phyloP scores from a whole-genome alignment of 2,113 vertebrate species.

The Ammodytes marinus region DNA sequence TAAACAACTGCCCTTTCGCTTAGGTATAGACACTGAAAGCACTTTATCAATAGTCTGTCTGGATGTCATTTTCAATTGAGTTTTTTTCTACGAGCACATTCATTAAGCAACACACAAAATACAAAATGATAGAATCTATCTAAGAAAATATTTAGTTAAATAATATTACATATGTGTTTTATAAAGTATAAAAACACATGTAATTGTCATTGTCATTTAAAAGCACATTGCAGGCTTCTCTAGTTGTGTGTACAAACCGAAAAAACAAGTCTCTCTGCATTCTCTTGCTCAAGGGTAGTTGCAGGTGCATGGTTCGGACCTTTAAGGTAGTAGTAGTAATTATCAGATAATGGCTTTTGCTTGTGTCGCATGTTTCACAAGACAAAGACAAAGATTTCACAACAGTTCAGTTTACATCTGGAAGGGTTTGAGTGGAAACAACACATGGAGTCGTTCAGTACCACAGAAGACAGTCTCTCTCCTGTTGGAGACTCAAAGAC shows the following conservation, averaged over 20 bases:
- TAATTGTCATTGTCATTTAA: neutral
- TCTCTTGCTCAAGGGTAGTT: neutral
- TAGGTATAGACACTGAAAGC: neutral
- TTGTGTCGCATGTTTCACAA: neutral
- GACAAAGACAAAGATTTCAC: neutral
- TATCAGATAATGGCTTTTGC: neutral
- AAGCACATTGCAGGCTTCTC: neutral
- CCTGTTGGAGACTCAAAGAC: constrained; percentile 33
- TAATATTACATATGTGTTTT: no score
- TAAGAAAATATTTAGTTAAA: neutral
- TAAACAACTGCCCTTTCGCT: neutral
- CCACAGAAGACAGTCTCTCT: constrained; percentile 8
- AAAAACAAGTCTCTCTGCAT: neutral
- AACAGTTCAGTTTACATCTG: neutral
- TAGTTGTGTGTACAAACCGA: neutral
- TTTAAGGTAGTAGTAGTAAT: neutral
- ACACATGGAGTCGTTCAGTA: neutral
- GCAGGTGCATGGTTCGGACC: neutral
- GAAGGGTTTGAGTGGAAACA: neutral
- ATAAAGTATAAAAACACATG: neutral
- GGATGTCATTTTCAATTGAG: neutral
- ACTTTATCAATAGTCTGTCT: neutral
- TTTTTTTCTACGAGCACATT: neutral
- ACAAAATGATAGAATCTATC: neutral
- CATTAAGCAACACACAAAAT: neutral